Evolutionary conservation across 2,888 invertebrate genomes (phyloP).

Genomic region (Automeris io): DNA sequence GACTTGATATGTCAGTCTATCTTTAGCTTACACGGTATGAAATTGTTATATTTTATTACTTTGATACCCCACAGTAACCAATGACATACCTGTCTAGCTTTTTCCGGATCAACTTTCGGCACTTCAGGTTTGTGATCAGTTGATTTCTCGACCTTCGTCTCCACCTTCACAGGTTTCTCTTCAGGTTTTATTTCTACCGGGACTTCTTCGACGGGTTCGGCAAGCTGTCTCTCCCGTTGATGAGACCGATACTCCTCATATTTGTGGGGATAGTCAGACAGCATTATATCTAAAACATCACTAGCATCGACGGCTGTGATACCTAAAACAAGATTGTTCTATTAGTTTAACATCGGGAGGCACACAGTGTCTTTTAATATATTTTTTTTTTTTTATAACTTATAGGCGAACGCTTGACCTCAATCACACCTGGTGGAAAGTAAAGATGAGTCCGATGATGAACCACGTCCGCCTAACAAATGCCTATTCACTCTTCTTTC

Average conservation of each 20-base stretch:
- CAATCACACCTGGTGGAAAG: too few relatives aligned
- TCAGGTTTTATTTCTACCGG: constrained; percentile 32
- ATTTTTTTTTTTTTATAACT: too few relatives aligned
- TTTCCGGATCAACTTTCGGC: constrained; percentile 60
- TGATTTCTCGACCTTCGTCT: constrained; percentile 41
- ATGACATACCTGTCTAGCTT: constrained; percentile 53
- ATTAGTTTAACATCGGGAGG: too few relatives aligned
- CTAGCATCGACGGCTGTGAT: constrained; percentile 94
- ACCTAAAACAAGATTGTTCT: constrained; percentile 71
- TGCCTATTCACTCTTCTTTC: too few relatives aligned
- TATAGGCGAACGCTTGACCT: too few relatives aligned
- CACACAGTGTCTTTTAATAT: too few relatives aligned
- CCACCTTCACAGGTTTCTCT: constrained; percentile 43
- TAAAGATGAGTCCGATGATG: too few relatives aligned
- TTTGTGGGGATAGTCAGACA: constrained; percentile 95
- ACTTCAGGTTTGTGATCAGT: constrained; percentile 44
- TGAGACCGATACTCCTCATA: constrained; percentile 92
- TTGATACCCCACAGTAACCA: too few relatives aligned
- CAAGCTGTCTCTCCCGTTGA: constrained; percentile 74
- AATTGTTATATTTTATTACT: too few relatives aligned
- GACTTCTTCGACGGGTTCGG: constrained; percentile 21
- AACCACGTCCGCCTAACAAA: too few relatives aligned
- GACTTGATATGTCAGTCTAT: too few relatives aligned
- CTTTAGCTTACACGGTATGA: too few relatives aligned
- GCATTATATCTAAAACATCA: constrained; percentile 97